A percentile compares a stretch with the other conserved stretches of the same genome.
phyloP scores from a whole-genome alignment of 2,113 vertebrate genomes.

The Tenrec ecaudatus region DNA sequence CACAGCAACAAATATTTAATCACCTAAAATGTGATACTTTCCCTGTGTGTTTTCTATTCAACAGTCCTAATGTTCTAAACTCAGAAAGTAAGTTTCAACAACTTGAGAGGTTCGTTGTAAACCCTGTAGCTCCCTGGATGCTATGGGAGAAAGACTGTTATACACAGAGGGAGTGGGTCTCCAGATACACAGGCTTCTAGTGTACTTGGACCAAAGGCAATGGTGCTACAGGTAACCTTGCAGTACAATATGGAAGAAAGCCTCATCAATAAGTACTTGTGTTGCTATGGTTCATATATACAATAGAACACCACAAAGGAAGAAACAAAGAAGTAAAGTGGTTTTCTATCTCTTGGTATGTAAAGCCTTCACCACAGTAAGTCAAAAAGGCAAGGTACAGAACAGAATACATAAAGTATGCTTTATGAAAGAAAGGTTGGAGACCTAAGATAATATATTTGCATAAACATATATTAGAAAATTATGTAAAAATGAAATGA shows the following conservation, averaged over 20 bases:
- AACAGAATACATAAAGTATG: not conserved
- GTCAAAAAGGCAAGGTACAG: not conserved
- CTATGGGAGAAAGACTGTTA: not conserved
- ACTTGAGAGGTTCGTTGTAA: not conserved
- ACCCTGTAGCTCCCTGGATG: not conserved
- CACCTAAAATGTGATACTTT: not conserved
- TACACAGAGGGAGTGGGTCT: not conserved
- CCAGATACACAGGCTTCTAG: not conserved
- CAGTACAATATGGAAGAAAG: not conserved
- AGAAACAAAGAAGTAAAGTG: not conserved
- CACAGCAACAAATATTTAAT: constrained; percentile 67
- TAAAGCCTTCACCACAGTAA: not conserved
- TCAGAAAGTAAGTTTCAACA: constrained; percentile 28
- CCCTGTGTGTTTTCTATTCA: not conserved
- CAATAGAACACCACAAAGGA: not conserved
- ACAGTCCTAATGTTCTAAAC: constrained; percentile 24
- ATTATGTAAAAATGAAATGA: not conserved
- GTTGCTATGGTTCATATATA: not conserved
- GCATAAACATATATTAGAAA: not conserved
- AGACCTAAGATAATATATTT: not conserved
- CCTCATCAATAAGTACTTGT: not conserved
- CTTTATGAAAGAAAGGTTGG: not conserved
- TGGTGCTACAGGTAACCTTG: not conserved
- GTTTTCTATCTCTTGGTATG: not conserved
- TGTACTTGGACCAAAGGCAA: not conserved